phyloP scores from a whole-genome alignment of 2,888 invertebrate genomes.

The Mamestra brassicae region DNA sequence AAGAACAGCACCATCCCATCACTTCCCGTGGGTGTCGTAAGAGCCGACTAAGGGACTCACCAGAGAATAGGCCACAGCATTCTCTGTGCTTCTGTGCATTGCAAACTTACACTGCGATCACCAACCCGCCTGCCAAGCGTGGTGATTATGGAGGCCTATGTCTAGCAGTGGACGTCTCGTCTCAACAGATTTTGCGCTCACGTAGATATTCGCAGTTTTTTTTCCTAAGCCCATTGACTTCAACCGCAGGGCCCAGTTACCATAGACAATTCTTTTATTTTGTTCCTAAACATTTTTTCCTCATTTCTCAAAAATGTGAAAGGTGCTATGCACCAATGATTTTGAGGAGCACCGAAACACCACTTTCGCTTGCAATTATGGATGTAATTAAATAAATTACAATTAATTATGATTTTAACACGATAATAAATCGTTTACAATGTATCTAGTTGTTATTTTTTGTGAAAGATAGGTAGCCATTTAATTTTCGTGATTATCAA shows the following conservation, averaged over 20 bases:
- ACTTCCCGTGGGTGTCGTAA: too few species aligned
- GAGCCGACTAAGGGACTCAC: too few species aligned
- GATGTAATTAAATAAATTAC: conserved; percentile 17
- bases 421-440: neutral
- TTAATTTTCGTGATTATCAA: neutral
- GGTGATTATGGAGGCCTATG: too few species aligned
- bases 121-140: too few species aligned
- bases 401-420: conserved; percentile 4
- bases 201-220: too few species aligned
- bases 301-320: conserved; percentile 10
- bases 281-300: neutral
- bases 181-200: too few species aligned
- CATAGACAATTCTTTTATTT: neutral
- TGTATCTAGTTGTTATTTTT: neutral
- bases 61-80: too few species aligned
- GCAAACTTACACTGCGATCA: too few species aligned
- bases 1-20: too few species aligned
- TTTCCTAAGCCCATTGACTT: too few species aligned
- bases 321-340: conserved; percentile 27
- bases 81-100: too few species aligned
- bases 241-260: neutral
- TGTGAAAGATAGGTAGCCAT: neutral
- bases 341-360: conserved; percentile 12
- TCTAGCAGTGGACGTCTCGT: too few species aligned
- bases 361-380: conserved; percentile 34